Conservation (phyloP, 37 sponge, comb jelly and placozoan genomes). For the Chondrosia reniformis region DNA sequence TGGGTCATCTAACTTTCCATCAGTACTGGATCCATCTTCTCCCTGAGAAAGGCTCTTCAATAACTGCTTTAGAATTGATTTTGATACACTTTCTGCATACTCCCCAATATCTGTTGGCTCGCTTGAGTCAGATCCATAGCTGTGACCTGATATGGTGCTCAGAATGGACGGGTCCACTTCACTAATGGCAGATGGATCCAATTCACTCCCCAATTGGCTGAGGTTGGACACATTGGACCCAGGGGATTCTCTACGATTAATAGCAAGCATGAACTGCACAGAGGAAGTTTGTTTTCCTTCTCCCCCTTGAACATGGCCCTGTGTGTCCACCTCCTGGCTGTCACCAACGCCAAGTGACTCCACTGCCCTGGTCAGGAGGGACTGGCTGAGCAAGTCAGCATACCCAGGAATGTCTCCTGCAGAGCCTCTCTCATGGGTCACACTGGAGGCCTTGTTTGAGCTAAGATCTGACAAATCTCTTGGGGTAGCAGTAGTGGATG, state of each 20-base stretch:
- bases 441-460: neutral
- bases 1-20: neutral
- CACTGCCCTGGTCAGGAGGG: too few species aligned
- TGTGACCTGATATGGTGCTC: slow-evolving; percentile 52
- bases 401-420: too few species aligned
- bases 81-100: neutral
- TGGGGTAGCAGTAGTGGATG: neutral
- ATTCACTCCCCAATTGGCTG: slow-evolving; percentile 2
- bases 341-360: too few species aligned
- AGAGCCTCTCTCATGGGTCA: neutral
- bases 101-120: neutral
- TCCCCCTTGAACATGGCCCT: too few species aligned
- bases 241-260: neutral
- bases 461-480: neutral
- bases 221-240: neutral
- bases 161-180: slow-evolving; percentile 18
- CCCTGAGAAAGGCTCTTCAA: neutral
- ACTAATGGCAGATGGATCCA: slow-evolving; percentile 8
- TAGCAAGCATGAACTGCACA: slow-evolving; percentile 8
- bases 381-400: neutral
- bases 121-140: neutral
- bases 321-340: too few species aligned
- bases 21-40: neutral
- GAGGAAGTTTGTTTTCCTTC: neutral
- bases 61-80: neutral